phyloP scores from a whole-genome alignment of 2,888 invertebrate species.

The Dasysyrphus tricinctus region DNA sequence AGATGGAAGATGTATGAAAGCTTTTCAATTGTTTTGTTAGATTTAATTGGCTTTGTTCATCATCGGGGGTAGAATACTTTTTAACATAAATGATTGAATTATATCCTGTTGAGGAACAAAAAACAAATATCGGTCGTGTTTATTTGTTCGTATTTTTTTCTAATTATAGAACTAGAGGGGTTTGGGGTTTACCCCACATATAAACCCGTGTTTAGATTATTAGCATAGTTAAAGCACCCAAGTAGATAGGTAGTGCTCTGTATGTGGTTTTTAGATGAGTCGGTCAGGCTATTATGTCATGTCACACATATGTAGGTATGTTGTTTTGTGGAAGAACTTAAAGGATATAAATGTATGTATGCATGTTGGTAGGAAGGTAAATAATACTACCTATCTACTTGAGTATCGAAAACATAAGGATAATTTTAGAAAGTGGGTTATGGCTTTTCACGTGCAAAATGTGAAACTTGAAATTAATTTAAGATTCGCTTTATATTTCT shows the following conservation, averaged over 20 bases:
- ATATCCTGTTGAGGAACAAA: neutral
- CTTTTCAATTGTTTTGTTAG: slow-evolving; percentile 17
- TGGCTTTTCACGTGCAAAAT: neutral
- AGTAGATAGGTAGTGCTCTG: neutral
- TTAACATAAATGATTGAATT: neutral
- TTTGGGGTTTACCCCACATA: neutral
- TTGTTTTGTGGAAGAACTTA: neutral
- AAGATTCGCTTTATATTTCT: no score
- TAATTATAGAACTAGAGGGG: slow-evolving; percentile 7
- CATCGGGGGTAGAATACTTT: neutral
- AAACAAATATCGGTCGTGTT: neutral
- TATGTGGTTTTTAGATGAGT: slow-evolving; percentile 16
- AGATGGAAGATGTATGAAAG: slow-evolving; percentile 16
- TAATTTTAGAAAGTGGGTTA: neutral
- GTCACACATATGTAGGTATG: neutral
- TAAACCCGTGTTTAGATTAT: neutral
- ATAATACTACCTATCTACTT: neutral
- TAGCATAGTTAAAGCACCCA: slow-evolving; percentile 16
- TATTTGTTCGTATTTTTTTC: slow-evolving; percentile 4
- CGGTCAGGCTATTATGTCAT: slow-evolving; percentile 50
- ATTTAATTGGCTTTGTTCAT: slow-evolving; percentile 29
- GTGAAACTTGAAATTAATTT: neutral
- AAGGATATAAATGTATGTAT: neutral
- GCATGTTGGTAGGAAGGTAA: neutral
- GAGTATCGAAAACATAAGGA: neutral